These are phyloP conservation scores for Perithous albicinctus DNA, from an alignment of 2,888 invertebrate species.

Conservation along the genomic window DNA sequence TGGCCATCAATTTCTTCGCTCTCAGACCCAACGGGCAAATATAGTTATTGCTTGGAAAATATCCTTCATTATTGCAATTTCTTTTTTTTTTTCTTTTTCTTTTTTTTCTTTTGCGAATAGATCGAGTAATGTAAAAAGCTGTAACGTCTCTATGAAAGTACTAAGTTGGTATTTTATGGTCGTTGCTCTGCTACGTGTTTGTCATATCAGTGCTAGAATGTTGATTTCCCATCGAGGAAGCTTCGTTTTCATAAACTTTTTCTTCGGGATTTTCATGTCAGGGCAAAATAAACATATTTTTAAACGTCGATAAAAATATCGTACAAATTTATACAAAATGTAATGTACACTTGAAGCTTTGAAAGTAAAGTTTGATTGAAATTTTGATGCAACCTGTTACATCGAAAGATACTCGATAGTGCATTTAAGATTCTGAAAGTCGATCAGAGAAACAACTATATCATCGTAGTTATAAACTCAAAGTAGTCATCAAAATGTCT, in stretches of 20 bases:
- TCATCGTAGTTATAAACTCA: neutral
- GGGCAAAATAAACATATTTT: too few species aligned
- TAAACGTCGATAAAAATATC: neutral
- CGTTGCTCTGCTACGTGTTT: too few species aligned
- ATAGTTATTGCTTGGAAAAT: slow-evolving; percentile 2
- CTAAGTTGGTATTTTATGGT: neutral
- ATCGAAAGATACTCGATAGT: neutral
- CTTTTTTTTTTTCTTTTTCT: too few species aligned
- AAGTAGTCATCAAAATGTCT: slow-evolving; percentile 5
- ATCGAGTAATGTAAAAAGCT: neutral
- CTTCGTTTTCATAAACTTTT: too few species aligned
- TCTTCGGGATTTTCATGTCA: too few species aligned
- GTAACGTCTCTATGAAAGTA: neutral
- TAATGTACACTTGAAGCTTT: too few species aligned
- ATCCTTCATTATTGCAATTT: slow-evolving; percentile 1
- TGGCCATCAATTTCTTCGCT: slow-evolving; percentile 43
- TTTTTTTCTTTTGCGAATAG: neutral
- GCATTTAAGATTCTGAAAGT: neutral
- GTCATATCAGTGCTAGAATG: too few species aligned
- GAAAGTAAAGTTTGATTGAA: neutral
- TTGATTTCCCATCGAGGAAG: too few species aligned
- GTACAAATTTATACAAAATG: too few species aligned
- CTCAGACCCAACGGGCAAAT: slow-evolving; percentile 10
- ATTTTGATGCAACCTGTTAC: neutral
- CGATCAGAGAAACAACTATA: neutral